A percentile compares a stretch with the other conserved stretches of the same genome.
Evolutionary conservation across 2,888 invertebrate species (phyloP).

Genomic region (Scrobipalpa costella): DNA sequence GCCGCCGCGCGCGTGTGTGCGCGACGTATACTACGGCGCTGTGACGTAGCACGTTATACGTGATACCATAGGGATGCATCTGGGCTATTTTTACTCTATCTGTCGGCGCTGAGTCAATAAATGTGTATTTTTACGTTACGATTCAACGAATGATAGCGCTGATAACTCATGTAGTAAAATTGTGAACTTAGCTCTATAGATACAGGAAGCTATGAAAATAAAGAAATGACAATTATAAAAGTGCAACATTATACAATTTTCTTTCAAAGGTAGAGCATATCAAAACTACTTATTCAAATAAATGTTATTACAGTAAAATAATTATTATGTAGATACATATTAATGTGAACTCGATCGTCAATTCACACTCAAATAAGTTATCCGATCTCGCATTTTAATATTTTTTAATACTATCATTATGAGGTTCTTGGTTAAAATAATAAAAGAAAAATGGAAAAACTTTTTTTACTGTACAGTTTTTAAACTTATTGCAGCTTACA

Average conservation of each 20-base stretch:
- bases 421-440: too few species aligned
- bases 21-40: conserved; percentile 50
- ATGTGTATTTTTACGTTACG: conserved; percentile 14
- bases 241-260: background rate
- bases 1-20: conserved; percentile 38
- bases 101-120: background rate
- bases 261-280: too few species aligned
- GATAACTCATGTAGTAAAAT: background rate
- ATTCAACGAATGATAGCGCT: background rate
- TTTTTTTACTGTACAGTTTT: too few species aligned
- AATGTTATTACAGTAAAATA: too few species aligned
- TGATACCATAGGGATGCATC: conserved; percentile 52
- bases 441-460: too few species aligned
- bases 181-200: background rate
- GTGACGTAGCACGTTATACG: conserved; percentile 42
- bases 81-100: conserved; percentile 41
- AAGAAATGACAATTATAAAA: background rate
- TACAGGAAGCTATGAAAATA: background rate
- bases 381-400: too few species aligned
- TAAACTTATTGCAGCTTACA: too few species aligned
- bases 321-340: too few species aligned
- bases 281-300: too few species aligned
- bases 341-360: too few species aligned
- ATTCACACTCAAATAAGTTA: too few species aligned
- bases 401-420: too few species aligned